Percentiles rank a stretch among this genome's conserved stretches.
These are phyloP conservation scores for Thymelicus sylvestris DNA, from an alignment of 2,888 invertebrate genomes.

Conservation along the genomic window DNA sequence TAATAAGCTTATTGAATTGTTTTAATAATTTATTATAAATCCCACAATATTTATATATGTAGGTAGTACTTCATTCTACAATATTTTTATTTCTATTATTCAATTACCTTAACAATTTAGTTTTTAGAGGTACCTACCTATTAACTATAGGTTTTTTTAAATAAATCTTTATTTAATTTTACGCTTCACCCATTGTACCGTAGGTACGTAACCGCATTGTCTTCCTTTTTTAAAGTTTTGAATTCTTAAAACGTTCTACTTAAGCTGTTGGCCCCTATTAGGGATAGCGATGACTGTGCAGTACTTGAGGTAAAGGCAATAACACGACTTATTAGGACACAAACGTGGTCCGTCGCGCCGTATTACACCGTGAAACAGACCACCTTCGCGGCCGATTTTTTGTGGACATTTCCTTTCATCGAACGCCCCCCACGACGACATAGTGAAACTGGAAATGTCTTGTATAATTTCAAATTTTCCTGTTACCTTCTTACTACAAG, in stretches of 20 bases:
- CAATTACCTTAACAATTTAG: too few species aligned
- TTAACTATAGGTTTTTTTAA: too few species aligned
- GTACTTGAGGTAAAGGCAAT: conserved; percentile 62
- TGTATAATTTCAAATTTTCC: background rate
- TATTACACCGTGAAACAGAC: conserved; percentile 79
- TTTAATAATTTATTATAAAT: too few species aligned
- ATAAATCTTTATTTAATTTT: too few species aligned
- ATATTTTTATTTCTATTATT: too few species aligned
- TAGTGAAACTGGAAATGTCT: conserved; percentile 39
- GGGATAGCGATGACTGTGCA: conserved; percentile 71
- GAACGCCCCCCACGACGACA: conserved; percentile 70
- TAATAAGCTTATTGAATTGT: too few species aligned
- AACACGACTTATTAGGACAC: conserved; percentile 76
- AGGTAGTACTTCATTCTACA: too few species aligned
- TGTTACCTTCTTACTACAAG: too few species aligned
- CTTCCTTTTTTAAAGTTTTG: background rate
- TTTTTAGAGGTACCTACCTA: too few species aligned
- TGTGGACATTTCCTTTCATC: conserved; percentile 58
- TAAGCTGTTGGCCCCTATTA: conserved; percentile 41
- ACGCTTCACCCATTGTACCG: too few species aligned
- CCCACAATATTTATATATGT: too few species aligned
- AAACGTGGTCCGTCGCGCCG: conserved; percentile 68
- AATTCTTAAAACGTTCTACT: conserved; percentile 29
- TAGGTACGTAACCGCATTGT: too few species aligned
- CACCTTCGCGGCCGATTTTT: conserved; percentile 73